Evolutionary conservation across 2,113 vertebrate genomes (phyloP).

Genomic region (Polyodon spathula): DNA sequence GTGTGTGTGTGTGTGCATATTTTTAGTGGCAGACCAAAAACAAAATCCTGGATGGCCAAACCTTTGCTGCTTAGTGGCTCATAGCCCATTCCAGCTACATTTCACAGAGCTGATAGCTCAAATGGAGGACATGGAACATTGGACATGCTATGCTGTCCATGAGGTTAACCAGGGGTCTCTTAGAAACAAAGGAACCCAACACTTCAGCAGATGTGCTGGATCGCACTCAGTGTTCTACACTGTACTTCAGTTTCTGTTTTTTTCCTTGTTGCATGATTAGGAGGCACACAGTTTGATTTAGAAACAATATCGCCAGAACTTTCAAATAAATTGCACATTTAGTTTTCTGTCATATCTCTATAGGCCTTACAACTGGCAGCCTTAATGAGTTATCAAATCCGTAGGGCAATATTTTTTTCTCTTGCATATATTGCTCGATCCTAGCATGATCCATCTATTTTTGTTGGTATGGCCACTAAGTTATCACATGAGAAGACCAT

Average conservation of each 20-base stretch:
- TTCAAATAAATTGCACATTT: constrained; percentile 14
- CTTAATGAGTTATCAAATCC: not conserved
- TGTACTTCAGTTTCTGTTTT: constrained; percentile 41
- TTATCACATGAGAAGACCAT: not conserved
- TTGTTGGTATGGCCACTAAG: no score
- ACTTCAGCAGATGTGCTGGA: constrained; percentile 58
- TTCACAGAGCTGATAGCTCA: constrained; percentile 39
- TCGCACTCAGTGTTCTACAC: constrained; percentile 46
- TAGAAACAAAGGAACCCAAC: constrained; percentile 44
- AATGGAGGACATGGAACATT: constrained; percentile 35
- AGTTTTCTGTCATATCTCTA: constrained; percentile 16
- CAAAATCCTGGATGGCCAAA: constrained; percentile 8
- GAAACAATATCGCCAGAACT: constrained; percentile 6
- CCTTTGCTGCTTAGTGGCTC: constrained; percentile 28
- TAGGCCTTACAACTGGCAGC: constrained; percentile 17
- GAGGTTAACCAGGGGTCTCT: constrained; percentile 57
- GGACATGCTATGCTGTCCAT: constrained; percentile 36
- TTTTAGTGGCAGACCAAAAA: not conserved
- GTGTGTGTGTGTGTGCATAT: no score
- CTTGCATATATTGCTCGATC: no score
- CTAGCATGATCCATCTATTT: no score
- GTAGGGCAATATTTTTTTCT: no score
- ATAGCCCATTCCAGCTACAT: constrained; percentile 37
- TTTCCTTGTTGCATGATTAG: constrained; percentile 24
- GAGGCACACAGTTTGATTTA: constrained; percentile 18